Evolutionary conservation across 1,140 invertebrate species (phyloP).

Genomic region (Nebria ingens): DNA sequence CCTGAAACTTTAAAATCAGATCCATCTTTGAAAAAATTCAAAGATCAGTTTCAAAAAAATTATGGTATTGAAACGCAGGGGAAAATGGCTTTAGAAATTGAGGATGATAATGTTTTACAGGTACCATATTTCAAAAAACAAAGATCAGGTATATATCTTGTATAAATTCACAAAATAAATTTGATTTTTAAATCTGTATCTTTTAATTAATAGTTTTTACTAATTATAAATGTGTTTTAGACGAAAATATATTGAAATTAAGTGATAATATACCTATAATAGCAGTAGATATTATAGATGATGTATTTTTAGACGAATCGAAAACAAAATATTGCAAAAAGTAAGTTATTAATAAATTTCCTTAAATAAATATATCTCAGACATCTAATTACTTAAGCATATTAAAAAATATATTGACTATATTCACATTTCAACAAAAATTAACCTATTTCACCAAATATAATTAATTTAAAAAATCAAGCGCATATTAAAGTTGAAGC

Average conservation of each 20-base stretch:
- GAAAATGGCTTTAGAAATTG: neutral
- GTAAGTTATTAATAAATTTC: neutral
- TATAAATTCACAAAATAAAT: neutral
- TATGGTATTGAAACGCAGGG: neutral
- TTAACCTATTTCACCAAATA: no score
- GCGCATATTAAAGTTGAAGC: no score
- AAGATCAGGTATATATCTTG: neutral
- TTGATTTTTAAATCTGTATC: no score
- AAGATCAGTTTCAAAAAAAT: neutral
- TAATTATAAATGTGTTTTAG: no score
- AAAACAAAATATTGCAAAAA: neutral
- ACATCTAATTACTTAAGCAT: no score
- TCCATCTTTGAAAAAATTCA: constrained; percentile 2
- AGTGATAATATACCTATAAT: neutral
- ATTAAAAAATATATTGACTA: no score
- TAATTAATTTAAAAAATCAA: no score
- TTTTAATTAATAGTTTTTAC: no score
- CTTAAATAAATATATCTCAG: neutral
- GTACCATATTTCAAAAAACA: neutral
- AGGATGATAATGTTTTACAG: neutral
- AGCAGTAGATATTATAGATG: neutral
- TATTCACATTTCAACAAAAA: no score
- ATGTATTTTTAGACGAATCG: constrained; percentile 6
- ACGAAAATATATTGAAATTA: no score
- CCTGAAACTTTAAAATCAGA: neutral